Evolutionary conservation across 2,888 invertebrate species (phyloP).

Genomic region (Cristatella mucedo): DNA sequence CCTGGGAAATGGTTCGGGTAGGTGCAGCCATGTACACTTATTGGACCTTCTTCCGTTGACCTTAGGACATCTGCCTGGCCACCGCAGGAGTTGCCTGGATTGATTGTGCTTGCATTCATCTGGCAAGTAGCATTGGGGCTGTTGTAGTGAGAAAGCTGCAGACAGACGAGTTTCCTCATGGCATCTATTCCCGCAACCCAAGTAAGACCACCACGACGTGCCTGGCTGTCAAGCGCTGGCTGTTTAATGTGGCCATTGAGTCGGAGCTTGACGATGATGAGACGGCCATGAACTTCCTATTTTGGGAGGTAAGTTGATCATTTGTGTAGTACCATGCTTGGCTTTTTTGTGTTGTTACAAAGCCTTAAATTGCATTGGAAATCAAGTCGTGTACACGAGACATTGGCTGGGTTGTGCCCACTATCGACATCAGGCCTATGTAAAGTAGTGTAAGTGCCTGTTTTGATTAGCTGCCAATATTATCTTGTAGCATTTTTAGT

Average conservation of each 20-base stretch:
- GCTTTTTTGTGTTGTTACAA: neutral
- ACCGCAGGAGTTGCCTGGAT: too few relatives aligned
- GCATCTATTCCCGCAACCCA: constrained; percentile 95
- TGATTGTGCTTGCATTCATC: neutral
- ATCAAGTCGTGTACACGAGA: constrained; percentile 16
- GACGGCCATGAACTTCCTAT: constrained; percentile 57
- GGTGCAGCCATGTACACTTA: constrained; percentile 27
- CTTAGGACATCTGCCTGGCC: too few relatives aligned
- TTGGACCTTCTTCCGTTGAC: constrained; percentile 7
- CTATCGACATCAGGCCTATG: too few relatives aligned
- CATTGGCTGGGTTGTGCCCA: too few relatives aligned
- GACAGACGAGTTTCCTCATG: constrained; percentile 84
- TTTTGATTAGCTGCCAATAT: too few relatives aligned
- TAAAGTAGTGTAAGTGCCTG: too few relatives aligned
- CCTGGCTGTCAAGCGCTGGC: constrained; percentile 51
- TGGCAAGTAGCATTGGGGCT: constrained; percentile 9
- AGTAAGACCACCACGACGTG: constrained; percentile 92
- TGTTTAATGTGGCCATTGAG: constrained; percentile 35
- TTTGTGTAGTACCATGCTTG: constrained; percentile 3
- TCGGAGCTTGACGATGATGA: constrained; percentile 42
- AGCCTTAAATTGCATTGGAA: constrained; percentile 21
- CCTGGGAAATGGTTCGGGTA: constrained; percentile 88
- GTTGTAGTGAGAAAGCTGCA: constrained; percentile 76
- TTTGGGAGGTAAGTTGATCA: constrained; percentile 32
- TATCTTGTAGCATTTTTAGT: too few relatives aligned